These are phyloP conservation scores for Noctua fimbriata DNA, from an alignment of 2,888 invertebrate species.

Conservation along the genomic window DNA sequence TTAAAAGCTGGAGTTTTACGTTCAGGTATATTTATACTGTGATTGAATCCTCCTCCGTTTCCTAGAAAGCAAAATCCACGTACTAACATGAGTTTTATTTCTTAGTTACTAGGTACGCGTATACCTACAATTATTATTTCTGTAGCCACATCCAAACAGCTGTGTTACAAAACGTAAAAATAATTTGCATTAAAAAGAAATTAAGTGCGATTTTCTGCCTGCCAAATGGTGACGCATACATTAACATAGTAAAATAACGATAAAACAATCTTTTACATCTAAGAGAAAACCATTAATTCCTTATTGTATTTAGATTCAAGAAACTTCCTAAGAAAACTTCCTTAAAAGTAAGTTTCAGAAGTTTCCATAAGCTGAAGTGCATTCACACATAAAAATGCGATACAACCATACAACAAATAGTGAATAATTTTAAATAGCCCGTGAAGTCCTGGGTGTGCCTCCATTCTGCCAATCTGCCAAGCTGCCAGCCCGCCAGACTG, in stretches of 20 bases:
- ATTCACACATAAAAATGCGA: constrained; percentile 63
- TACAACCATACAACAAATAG: constrained; percentile 63
- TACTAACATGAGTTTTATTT: neutral
- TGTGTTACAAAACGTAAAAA: constrained; percentile 36
- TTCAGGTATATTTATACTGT: neutral
- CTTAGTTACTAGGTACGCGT: neutral
- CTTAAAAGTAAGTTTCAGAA: constrained; percentile 7
- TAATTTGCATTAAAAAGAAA: constrained; percentile 41
- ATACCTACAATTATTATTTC: neutral
- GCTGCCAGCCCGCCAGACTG: constrained; percentile 58
- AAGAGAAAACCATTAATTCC: neutral
- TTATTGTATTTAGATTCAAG: neutral
- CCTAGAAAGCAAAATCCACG: neutral
- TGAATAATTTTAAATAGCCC: constrained; percentile 73
- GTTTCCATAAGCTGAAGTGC: constrained; percentile 28
- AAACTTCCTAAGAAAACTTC: neutral
- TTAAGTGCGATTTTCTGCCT: constrained; percentile 41
- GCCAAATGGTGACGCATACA: constrained; percentile 47
- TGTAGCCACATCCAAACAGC: constrained; percentile 8
- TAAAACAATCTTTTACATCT: constrained; percentile 12
- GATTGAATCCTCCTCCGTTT: neutral
- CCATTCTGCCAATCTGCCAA: constrained; percentile 63
- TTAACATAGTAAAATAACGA: constrained; percentile 42
- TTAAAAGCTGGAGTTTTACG: neutral
- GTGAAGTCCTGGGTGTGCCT: constrained; percentile 59